A percentile compares a stretch with the other conserved stretches of the same genome.
phyloP scores from a whole-genome alignment of 2,113 vertebrate genomes.

The Limnothrissa miodon region DNA sequence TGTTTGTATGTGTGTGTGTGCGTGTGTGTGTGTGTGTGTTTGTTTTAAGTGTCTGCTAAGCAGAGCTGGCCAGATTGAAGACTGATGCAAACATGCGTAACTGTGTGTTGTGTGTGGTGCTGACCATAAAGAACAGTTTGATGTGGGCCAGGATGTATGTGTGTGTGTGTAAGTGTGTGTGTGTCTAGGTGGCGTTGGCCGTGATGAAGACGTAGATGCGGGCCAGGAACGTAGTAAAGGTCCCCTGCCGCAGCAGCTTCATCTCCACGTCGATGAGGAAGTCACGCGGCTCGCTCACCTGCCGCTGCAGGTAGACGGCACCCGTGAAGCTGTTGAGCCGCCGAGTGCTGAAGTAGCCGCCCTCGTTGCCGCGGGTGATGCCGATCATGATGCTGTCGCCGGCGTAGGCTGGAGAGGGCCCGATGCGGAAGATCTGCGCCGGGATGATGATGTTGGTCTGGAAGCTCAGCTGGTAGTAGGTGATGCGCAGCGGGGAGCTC shows the following conservation, averaged over 20 bases:
- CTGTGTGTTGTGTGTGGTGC: neutral
- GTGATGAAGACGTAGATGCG: slow-evolving; percentile 92
- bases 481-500: slow-evolving; percentile 80
- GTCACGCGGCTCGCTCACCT: slow-evolving; percentile 79
- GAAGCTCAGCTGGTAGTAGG: slow-evolving; percentile 88
- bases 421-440: slow-evolving; percentile 89
- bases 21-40: neutral
- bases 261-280: slow-evolving; percentile 93
- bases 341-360: slow-evolving; percentile 85
- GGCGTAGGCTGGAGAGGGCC: slow-evolving; percentile 81
- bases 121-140: neutral
- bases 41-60: too few species aligned
- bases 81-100: neutral
- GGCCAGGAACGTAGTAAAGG: slow-evolving; percentile 83
- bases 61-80: neutral
- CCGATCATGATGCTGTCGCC: slow-evolving; percentile 84
- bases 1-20: neutral
- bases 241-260: slow-evolving; percentile 89
- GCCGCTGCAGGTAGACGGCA: slow-evolving; percentile 81
- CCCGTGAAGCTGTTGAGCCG: slow-evolving; percentile 86
- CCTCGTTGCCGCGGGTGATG: slow-evolving; percentile 83
- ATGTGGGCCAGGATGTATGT: neutral
- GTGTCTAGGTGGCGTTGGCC: slow-evolving; percentile 47
- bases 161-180: neutral
- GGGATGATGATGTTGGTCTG: slow-evolving; percentile 86